Conservation (phyloP, 2,113 vertebrate genomes). For the Hydrochoerus hydrochaeris region DNA sequence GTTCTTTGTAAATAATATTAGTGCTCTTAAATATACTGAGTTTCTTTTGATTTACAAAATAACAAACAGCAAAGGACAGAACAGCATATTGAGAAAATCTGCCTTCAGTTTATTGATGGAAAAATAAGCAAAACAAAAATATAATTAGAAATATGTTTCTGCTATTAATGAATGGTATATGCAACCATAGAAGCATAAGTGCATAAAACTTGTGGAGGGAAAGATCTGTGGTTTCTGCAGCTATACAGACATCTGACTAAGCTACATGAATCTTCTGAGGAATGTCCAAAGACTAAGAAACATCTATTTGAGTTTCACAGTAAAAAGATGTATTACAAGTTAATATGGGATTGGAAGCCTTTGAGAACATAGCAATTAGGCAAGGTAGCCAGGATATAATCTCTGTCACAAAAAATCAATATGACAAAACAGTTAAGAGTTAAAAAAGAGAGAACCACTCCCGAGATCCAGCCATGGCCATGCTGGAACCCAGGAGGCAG, state of each 20-base stretch:
- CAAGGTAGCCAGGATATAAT: conserved; percentile 51
- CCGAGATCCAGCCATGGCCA: too few species aligned
- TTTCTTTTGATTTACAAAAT: conserved; percentile 5
- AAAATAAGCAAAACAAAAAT: conserved; percentile 4
- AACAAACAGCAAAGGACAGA: background rate
- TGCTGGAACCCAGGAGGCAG: too few species aligned
- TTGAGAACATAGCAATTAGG: conserved; percentile 59
- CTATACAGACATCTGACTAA: background rate
- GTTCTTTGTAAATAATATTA: background rate
- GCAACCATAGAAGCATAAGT: background rate
- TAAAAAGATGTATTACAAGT: background rate
- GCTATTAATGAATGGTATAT: background rate
- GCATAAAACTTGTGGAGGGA: background rate
- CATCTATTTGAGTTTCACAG: background rate
- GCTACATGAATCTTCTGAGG: background rate
- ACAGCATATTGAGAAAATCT: background rate
- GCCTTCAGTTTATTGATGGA: background rate
- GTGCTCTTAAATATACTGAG: background rate
- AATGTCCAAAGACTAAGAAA: background rate
- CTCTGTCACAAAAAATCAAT: conserved; percentile 63
- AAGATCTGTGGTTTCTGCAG: background rate
- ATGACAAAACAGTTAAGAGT: conserved; percentile 68
- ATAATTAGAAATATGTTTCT: background rate
- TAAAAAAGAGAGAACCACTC: too few species aligned
- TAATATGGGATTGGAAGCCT: conserved; percentile 44